phyloP scores from a whole-genome alignment of 92 coral and sea anemone species.

The Heteractis magnifica region DNA sequence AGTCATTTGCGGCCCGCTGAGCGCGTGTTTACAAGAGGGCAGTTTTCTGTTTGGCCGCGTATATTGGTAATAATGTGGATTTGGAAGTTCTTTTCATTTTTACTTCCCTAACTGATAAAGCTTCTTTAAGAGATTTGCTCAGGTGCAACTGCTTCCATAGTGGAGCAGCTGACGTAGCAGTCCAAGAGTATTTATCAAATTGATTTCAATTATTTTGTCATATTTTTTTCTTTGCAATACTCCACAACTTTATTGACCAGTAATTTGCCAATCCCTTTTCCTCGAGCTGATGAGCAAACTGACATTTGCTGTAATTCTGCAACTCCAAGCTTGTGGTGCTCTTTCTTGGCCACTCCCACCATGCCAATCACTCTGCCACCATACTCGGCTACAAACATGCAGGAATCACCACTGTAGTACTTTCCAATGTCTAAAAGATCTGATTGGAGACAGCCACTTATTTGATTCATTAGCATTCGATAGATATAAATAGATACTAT shows the following conservation, averaged over 20 bases:
- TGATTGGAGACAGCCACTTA: slow-evolving; percentile 38
- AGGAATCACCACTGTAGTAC: slow-evolving; percentile 50
- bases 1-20: too few relatives aligned
- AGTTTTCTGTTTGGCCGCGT: too few relatives aligned
- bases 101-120: too few relatives aligned
- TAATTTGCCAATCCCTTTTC: slow-evolving; percentile 66
- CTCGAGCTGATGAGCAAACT: slow-evolving; percentile 24
- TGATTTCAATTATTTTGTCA: slow-evolving; percentile 37
- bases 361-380: slow-evolving; percentile 16
- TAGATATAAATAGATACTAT: slow-evolving; percentile 48
- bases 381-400: slow-evolving; percentile 77
- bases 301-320: slow-evolving; percentile 24
- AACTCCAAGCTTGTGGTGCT: slow-evolving; percentile 55
- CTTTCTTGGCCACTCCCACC: neutral
- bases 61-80: too few relatives aligned
- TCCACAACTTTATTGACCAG: slow-evolving; percentile 34
- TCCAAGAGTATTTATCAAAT: too few relatives aligned
- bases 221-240: slow-evolving; percentile 53
- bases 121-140: too few relatives aligned
- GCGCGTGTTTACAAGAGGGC: too few relatives aligned
- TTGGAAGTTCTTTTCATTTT: too few relatives aligned
- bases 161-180: too few relatives aligned
- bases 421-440: slow-evolving; percentile 66
- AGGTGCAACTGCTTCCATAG: too few relatives aligned
- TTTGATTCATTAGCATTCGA: slow-evolving; percentile 31